A percentile compares a stretch with the other conserved stretches of the same genome.
Conservation (phyloP, 2,888 invertebrate species). For the Colostygia pectinataria region DNA sequence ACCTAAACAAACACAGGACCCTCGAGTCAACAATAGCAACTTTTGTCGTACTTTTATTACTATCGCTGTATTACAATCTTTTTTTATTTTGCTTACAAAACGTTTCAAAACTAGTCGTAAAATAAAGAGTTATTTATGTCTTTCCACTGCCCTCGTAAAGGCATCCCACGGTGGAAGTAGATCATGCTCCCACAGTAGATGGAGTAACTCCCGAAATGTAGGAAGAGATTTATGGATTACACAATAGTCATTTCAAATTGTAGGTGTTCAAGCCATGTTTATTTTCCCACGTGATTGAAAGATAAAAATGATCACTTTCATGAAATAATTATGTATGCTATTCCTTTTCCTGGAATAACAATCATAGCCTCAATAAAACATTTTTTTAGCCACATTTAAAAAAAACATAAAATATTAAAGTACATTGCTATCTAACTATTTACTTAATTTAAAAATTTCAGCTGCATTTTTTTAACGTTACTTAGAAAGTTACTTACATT, state of each 20-base stretch:
- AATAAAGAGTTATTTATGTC: conserved; percentile 33
- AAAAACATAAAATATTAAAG: conserved; percentile 12
- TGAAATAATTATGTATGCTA: conserved; percentile 3
- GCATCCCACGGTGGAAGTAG: conserved; percentile 26
- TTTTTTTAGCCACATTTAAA: conserved; percentile 7
- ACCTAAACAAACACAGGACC: conserved; percentile 72
- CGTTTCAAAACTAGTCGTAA: conserved; percentile 29
- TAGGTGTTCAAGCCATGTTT: conserved; percentile 21
- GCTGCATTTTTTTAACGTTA: no score
- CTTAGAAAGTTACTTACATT: no score
- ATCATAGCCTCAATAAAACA: background rate
- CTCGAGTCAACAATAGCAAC: conserved; percentile 61
- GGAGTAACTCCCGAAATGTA: conserved; percentile 26
- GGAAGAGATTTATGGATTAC: conserved; percentile 34
- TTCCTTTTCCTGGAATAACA: background rate
- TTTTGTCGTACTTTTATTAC: conserved; percentile 39
- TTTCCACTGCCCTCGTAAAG: conserved; percentile 32
- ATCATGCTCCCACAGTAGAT: conserved; percentile 17
- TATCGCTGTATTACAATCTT: conserved; percentile 39
- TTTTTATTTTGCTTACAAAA: conserved; percentile 27
- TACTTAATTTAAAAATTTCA: no score
- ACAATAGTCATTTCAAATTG: conserved; percentile 22
- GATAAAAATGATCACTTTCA: conserved; percentile 7
- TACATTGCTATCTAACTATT: no score
- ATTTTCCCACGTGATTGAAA: conserved; percentile 18